A percentile compares a stretch with the other conserved stretches of the same genome.
Conservation (phyloP, 2,113 vertebrate genomes). For the Caranx melampygus region DNA sequence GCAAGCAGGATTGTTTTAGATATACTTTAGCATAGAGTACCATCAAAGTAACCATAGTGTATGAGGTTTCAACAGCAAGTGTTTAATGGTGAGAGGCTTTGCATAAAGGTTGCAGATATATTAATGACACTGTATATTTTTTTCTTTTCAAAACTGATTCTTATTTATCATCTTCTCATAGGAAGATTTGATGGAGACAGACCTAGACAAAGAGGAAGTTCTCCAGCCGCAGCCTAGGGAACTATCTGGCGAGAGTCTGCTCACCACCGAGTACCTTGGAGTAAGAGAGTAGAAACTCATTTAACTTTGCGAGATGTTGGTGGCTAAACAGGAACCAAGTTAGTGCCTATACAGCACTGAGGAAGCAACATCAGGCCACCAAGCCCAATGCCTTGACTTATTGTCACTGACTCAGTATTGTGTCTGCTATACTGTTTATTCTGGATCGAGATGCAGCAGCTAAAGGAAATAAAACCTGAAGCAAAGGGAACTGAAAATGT, state of each 20-base stretch:
- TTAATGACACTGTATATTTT: not conserved
- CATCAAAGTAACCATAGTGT: not conserved
- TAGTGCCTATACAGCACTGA: not conserved
- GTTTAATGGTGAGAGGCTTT: not conserved
- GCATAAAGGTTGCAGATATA: not conserved
- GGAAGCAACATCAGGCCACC: not conserved
- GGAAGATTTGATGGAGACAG: conserved; percentile 89
- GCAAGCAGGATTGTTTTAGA: not conserved
- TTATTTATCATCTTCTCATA: conserved; percentile 63
- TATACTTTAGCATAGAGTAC: not conserved
- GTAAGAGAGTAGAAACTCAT: conserved; percentile 79
- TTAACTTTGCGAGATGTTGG: not conserved
- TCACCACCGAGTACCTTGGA: conserved; percentile 95
- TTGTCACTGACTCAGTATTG: not conserved
- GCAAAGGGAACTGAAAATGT: not conserved
- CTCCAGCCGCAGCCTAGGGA: conserved; percentile 91
- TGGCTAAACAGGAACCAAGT: not conserved
- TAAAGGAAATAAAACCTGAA: not conserved
- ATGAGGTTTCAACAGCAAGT: not conserved
- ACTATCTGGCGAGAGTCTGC: conserved; percentile 92
- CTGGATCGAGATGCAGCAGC: not conserved
- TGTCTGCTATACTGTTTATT: not conserved
- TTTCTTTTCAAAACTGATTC: not conserved
- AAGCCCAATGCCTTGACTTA: not conserved
- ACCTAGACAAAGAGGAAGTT: conserved; percentile 92